Evolutionary conservation across 2,113 vertebrate species (phyloP), one percentile per base, ranked within the genome.

Genomic region (Salvator merianae): DNA sequence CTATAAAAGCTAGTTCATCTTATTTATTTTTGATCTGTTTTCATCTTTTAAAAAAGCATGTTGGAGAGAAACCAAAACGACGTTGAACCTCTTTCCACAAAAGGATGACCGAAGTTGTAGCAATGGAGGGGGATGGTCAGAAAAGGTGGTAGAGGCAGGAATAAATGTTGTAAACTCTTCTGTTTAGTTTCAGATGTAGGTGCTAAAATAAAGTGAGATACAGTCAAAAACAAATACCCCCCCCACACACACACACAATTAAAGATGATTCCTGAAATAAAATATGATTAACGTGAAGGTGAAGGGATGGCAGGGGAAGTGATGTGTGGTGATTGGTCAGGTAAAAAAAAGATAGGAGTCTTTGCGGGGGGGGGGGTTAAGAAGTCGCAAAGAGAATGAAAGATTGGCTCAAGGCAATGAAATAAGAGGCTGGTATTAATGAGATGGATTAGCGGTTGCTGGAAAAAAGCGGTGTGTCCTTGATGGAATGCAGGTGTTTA

Each of bases 1-100:
- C 96, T 97, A 95, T 94, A 97, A 97, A 97, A 97, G 96, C 95
- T 93, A 86, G 76, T 70, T 82, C 82, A 75, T 71, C 77, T 71
- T 68, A 68, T 79, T 34, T 71, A 79, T 94, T 94, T 69, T 94
- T 92, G 81, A 59, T 86, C 82, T 84, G 81, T 81, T 89, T 92
- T 79, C 83, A 89, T 86, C 88, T 83, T 92, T 90, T 91, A 93
- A 94, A 95, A 96, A 95, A 91, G 92, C 91, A 94, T 87, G 91
- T 94, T 84, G 91, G 94, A 95, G 93, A 94, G 76, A 95, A 94
- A 94, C 80, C 81, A 90, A 89, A 84, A 66, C 1, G 1, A 78
- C 82, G 78, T 6, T 16, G 63, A 77, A 81, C 68, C 73, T 77
- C 7, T 32, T 65, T 38, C 73, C 20, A 38, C 32, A 66, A 36